Percentiles rank a stretch among this genome's conserved stretches.
Conservation (phyloP, 2,888 invertebrate genomes). For the Plebejus argus region DNA sequence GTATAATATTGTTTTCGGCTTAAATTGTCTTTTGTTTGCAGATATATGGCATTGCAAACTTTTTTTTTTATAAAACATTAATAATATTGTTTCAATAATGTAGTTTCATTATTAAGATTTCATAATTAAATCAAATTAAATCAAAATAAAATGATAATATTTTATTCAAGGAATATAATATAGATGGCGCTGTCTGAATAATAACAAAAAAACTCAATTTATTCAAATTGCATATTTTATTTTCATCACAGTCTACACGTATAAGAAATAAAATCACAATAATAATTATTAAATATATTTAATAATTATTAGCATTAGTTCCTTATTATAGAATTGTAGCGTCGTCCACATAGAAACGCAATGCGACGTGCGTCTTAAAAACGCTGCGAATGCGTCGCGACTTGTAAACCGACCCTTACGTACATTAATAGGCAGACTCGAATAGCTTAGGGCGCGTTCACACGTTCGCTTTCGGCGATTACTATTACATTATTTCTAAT, state of each 20-base stretch:
- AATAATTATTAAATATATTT: conserved; percentile 15
- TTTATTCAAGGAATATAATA: no score
- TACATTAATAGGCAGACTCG: conserved; percentile 34
- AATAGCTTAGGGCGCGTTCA: conserved; percentile 46
- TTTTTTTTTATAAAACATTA: no score
- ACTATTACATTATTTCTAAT: not conserved
- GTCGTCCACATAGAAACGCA: not conserved
- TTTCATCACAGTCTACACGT: conserved; percentile 53
- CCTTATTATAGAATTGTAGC: not conserved
- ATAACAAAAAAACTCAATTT: conserved; percentile 23
- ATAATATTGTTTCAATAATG: no score
- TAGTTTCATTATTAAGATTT: no score
- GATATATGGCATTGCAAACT: no score
- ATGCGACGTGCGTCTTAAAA: not conserved
- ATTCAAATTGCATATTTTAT: conserved; percentile 44
- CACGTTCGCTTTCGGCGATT: conserved; percentile 51
- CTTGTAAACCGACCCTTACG: not conserved
- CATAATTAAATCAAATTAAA: no score
- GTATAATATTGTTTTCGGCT: no score
- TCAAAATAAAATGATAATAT: no score
- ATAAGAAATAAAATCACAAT: conserved; percentile 51
- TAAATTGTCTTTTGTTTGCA: no score
- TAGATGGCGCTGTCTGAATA: no score
- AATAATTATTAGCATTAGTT: conserved; percentile 1
- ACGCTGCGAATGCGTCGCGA: not conserved